Evolutionary conservation across 2,888 invertebrate genomes (phyloP), one percentile per base, ranked within the genome.

Genomic region (Rhagophthalmus giganteus): DNA sequence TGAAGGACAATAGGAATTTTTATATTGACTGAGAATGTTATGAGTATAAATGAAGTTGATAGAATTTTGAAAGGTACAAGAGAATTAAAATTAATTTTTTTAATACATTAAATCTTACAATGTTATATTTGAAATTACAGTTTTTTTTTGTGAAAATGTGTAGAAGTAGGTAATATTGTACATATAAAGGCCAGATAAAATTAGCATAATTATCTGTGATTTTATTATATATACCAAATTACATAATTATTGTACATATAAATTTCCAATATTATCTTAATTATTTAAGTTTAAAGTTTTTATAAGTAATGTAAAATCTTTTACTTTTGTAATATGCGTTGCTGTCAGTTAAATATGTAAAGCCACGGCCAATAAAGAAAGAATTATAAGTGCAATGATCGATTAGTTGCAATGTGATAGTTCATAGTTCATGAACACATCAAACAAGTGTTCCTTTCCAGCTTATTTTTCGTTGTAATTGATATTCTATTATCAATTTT

Each of bases 171-270:
- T 53, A 47, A 53, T 53, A 41, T 12, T 53, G 52, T 53, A 66
- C 48, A 66, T 66, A 65, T 55, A 59, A 66, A 63, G 71, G 71
- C 71, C 71, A 71, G 71, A 68, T 67, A 65, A 67, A 66, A 61
- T 72, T 73, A 70, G 71, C 28, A 49, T 54, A 54, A 54, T 54
- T 73, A 70, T 72, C 74, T 74, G 74, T 74, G 74, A 74, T 74
- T 73, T 73, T 68, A 69, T 68, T 70, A 70, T 66, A 66, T 58
- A 72, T 57, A 64, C 61, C 62, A 60, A 63, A 61, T 60, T 55
- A 61, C 53, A 68, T 58, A 50, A 69, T 63, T 58, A 57, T 38
- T 55, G 51, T 57, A 56, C 47, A 55, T 56, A 52, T 45, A 50
- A 42, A 57, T 51, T 47, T 45, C 52, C 46, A 52, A 50, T 45